Base-by-base conservation (phyloP, 2,797 vertebrate species). In the Ciconia nigra region DNA sequence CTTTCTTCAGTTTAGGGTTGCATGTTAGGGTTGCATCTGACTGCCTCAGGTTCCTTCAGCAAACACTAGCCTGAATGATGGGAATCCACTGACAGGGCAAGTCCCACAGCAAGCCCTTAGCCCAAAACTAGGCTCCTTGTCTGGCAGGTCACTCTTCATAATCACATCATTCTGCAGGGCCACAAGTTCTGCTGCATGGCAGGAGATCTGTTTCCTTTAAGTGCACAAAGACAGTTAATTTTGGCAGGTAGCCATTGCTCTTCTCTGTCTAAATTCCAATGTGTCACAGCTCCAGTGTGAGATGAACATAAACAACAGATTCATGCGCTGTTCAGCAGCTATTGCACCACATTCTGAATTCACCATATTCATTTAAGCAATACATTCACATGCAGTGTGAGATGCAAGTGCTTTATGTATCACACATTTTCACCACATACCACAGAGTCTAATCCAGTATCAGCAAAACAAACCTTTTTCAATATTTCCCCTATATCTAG, bases 281-380 rank as follows among this genome's bases (percentile, higher is more conserved):
- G 3, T 87, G 69, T 67, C 93, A 72, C 39, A 62, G 70, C 74
- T 90, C 58, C 87, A 92, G 73, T 21, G 72, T 28, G 35, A 90
- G 67, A 91, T 42, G 42, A 97, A 87, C 59, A 73, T 47, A 85
- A 96, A 71, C 78, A 87, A 67, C 94, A 95, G 52, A 94, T 74
- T 94, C 62, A 47, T 13, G 52, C 5, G 14, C 71, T 74, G 49
- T 73, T 94, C 46, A 79, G 24, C 42, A 96, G 74, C 65, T 90
- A 83, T 58, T 77, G 69, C 62, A 91, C 39, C 52, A 46, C 28
- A 59, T 77, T 78, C 84, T 57, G 37, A 96, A 80, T 92, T 81
- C 42, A 89, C 71, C 76, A 73, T 93, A 58, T 63, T 77, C 31
- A 87, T 77, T 93, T 94, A 84, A 90, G 41, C 74, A 94, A 84